phyloP scores from a whole-genome alignment of 2,888 invertebrate species.

The Neoaliturus tenellus region DNA sequence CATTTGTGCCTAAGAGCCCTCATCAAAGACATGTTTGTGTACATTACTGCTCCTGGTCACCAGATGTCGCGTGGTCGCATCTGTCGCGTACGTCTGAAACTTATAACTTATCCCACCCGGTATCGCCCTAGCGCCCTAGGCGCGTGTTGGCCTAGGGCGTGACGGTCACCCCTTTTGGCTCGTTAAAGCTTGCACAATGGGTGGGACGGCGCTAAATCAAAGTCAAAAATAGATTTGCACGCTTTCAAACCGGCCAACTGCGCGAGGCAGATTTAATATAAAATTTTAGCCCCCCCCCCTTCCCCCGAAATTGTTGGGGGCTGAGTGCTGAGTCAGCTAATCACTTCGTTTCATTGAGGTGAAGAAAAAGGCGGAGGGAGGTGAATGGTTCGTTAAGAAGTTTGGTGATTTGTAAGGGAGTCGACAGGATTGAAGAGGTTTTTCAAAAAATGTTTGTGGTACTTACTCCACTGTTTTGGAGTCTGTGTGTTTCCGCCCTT shows the following conservation, averaged over 20 bases:
- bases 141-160: neutral
- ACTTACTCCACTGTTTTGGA: no score
- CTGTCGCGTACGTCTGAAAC: constrained; percentile 15
- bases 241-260: constrained; percentile 41
- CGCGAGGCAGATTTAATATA: constrained; percentile 40
- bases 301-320: neutral
- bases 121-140: neutral
- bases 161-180: constrained; percentile 30
- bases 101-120: constrained; percentile 4
- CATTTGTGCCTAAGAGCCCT: constrained; percentile 25
- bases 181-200: constrained; percentile 29
- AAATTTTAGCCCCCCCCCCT: neutral
- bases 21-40: constrained; percentile 31
- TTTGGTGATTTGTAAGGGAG: neutral
- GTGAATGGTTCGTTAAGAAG: constrained; percentile 22
- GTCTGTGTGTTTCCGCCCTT: no score
- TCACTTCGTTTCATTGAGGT: constrained; percentile 33
- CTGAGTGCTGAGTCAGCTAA: constrained; percentile 39
- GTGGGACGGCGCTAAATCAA: constrained; percentile 29
- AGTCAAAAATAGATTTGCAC: constrained; percentile 39
- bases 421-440: neutral
- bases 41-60: constrained; percentile 17
- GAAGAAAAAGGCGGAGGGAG: neutral
- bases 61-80: constrained; percentile 40
- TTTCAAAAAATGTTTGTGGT: no score